Evolutionary conservation across 2,797 vertebrate genomes (phyloP).

Genomic region (Delichon dasypus): DNA sequence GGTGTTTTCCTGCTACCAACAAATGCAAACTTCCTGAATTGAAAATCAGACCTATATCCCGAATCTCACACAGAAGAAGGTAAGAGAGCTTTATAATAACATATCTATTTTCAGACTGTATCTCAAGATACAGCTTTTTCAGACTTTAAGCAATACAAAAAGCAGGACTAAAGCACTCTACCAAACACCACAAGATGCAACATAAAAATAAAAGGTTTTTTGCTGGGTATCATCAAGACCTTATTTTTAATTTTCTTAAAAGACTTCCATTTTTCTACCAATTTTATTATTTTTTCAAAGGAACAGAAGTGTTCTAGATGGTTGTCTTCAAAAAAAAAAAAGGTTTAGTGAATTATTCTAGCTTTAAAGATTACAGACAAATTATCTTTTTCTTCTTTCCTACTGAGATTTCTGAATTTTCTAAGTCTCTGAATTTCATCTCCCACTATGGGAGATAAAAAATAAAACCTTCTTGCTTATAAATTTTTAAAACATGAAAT

Average conservation of each 20-base stretch:
- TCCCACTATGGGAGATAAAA: background rate
- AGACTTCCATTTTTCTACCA: background rate
- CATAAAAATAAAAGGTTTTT: background rate
- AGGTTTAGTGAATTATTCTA: background rate
- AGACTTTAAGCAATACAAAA: background rate
- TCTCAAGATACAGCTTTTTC: background rate
- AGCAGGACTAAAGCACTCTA: background rate
- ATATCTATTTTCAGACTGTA: background rate
- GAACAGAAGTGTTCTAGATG: background rate
- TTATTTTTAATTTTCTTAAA: background rate
- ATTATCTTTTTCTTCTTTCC: background rate
- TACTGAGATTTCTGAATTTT: background rate
- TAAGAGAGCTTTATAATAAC: background rate
- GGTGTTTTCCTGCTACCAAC: background rate
- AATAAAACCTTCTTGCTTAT: background rate
- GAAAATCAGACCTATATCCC: background rate
- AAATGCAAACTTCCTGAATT: background rate
- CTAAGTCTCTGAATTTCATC: background rate
- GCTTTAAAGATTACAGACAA: background rate
- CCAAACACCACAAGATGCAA: background rate
- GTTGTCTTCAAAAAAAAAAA: background rate
- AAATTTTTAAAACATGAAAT: conserved; percentile 20
- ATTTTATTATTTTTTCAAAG: background rate
- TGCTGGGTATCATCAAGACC: background rate
- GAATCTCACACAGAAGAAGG: background rate